Base-by-base conservation (phyloP, 2,888 invertebrate genomes). In the Aporophyla nigra region DNA sequence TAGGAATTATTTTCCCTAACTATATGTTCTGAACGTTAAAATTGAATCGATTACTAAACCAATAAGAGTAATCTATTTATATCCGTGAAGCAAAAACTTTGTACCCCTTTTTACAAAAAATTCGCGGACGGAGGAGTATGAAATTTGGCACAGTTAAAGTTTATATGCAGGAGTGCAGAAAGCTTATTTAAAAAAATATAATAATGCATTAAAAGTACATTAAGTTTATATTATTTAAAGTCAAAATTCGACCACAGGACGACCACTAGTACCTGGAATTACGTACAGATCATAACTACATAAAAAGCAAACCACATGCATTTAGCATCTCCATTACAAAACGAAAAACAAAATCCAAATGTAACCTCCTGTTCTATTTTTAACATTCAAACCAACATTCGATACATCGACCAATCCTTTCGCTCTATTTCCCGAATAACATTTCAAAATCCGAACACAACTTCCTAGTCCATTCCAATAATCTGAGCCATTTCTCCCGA, bases 391-490 rank as follows among this genome's bases (percentile, higher is more conserved):
- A 76, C 49, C 12, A 40, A 16, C 27, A n/a, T 71, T 75, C 27
- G n/a, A 46, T 61, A 46, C 40, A 69, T 49, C 19, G n/a, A 46
- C 56, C 71, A 76, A 58, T 63, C 21, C 53, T n/a, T 59, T 14
- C 66, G 43, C 46, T 70, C 59, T 71, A 69, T 61, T 65, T 59
- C 46, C 27, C 33, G 24, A 9, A 46, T 43, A 59, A 65, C 53
- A 63, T 82, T 69, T 56, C 21, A 27, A 75, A 76, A 65, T 24
- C 21, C 19, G 40, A 68, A 56, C 63, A 33, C 14, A 46, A 66
- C n/a, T 66, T 75, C 79, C 80, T 84, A 88, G 87, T 83, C 79
- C 87, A 88, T 46, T 46, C 43, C 43, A 92, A 91, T 90, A 91
- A 91, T 90, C 89, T 80, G 69, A 80, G 63, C 82, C 77, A 85